These are phyloP conservation scores for Armadillidium nasatum DNA, from an alignment of 1,140 invertebrate species.

Conservation along the genomic window DNA sequence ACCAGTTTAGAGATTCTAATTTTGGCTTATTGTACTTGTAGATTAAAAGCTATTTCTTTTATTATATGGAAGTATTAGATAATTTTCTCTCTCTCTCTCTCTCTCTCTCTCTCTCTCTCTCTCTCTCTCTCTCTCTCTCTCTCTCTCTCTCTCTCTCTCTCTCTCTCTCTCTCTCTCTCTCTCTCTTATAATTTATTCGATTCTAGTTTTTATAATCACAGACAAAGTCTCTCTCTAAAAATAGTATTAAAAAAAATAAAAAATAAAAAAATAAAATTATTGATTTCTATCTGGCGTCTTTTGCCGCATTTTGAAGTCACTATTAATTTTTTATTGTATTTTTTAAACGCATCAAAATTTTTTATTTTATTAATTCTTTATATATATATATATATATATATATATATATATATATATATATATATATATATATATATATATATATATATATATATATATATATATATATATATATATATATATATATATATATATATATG, in stretches of 20 bases:
- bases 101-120: no score
- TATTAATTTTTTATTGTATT: not conserved
- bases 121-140: no score
- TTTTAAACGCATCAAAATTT: no score
- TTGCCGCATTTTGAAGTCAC: not conserved
- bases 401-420: no score
- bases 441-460: conserved; percentile 17
- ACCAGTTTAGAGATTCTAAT: not conserved
- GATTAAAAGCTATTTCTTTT: not conserved
- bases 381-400: no score
- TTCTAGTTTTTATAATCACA: not conserved
- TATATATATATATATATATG: conserved; percentile 22
- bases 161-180: no score
- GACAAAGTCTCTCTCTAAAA: not conserved
- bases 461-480: conserved; percentile 7
- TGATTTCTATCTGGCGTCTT: not conserved
- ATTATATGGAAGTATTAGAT: not conserved
- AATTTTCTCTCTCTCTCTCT: no score
- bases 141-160: no score
- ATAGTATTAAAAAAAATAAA: not conserved
- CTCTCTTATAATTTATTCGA: not conserved
- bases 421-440: not conserved
- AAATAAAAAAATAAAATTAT: not conserved
- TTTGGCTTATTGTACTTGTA: not conserved
- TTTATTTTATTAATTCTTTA: no score